Percentiles rank a stretch among this genome's conserved stretches.
phyloP scores from a whole-genome alignment of 2,888 invertebrate species.

The Galerucella calmariensis region DNA sequence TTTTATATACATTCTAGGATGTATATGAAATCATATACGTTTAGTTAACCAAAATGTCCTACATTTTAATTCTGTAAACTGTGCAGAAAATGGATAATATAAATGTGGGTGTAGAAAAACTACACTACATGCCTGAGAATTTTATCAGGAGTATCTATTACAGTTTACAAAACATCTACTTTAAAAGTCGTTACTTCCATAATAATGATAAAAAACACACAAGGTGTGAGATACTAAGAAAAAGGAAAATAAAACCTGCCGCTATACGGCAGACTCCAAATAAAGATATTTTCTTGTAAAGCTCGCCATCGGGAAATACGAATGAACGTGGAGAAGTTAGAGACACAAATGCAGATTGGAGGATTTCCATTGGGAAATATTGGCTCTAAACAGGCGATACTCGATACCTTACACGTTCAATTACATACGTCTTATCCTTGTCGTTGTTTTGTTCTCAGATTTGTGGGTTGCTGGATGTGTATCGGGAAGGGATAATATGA shows the following conservation, averaged over 20 bases:
- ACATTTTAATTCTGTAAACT: too few relatives aligned
- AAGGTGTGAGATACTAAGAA: neutral
- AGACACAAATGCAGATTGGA: constrained; percentile 57
- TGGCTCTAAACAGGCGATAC: constrained; percentile 47
- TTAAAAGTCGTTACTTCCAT: neutral
- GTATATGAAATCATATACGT: too few relatives aligned
- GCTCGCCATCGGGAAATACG: constrained; percentile 55
- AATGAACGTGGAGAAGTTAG: constrained; percentile 59
- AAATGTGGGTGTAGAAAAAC: too few relatives aligned
- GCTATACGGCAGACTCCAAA: constrained; percentile 6
- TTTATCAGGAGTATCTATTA: neutral
- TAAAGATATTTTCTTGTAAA: constrained; percentile 43
- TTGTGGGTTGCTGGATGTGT: constrained; percentile 13
- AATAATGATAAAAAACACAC: constrained; percentile 1
- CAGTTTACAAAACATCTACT: neutral
- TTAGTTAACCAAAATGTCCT: too few relatives aligned
- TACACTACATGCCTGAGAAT: too few relatives aligned
- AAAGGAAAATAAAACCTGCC: neutral
- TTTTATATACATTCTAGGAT: too few relatives aligned
- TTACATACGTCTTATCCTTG: constrained; percentile 35
- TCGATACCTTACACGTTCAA: constrained; percentile 36
- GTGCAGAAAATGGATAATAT: too few relatives aligned
- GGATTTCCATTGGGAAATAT: constrained; percentile 57
- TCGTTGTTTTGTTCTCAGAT: constrained; percentile 30
- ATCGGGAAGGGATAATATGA: neutral